phyloP scores from a whole-genome alignment of 2,113 vertebrate genomes.

The Limnothrissa miodon region DNA sequence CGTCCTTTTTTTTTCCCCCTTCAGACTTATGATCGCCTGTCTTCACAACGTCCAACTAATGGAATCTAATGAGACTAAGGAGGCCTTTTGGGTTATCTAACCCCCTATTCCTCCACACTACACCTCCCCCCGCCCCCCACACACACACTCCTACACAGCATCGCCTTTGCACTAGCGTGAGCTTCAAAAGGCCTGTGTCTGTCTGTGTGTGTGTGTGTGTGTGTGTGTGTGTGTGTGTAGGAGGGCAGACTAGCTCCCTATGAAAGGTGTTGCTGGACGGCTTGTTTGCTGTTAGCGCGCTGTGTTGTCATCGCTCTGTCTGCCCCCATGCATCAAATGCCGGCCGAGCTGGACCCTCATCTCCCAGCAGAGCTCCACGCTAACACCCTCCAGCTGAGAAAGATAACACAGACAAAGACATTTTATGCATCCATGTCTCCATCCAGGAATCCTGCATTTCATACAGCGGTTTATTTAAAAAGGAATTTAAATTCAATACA shows the following conservation, averaged over 20 bases:
- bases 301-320: constrained; percentile 7
- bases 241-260: not conserved
- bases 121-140: not conserved
- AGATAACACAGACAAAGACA: not conserved
- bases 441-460: not conserved
- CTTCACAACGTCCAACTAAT: constrained; percentile 8
- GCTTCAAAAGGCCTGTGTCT: not conserved
- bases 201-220: not conserved
- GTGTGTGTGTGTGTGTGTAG: not conserved
- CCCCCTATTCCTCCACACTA: not conserved
- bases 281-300: constrained; percentile 3
- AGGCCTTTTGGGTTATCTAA: not conserved
- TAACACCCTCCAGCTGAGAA: not conserved
- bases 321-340: not conserved
- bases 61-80: not conserved
- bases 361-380: not conserved
- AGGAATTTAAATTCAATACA: not conserved
- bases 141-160: not conserved
- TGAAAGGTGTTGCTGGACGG: constrained; percentile 2
- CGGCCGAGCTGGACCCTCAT: not conserved
- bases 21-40: constrained; percentile 1
- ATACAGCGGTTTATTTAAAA: not conserved
- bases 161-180: not conserved
- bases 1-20: not conserved
- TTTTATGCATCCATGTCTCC: not conserved